phyloP scores from a whole-genome alignment of 2,797 vertebrate genomes.

The Scolopax rusticola region DNA sequence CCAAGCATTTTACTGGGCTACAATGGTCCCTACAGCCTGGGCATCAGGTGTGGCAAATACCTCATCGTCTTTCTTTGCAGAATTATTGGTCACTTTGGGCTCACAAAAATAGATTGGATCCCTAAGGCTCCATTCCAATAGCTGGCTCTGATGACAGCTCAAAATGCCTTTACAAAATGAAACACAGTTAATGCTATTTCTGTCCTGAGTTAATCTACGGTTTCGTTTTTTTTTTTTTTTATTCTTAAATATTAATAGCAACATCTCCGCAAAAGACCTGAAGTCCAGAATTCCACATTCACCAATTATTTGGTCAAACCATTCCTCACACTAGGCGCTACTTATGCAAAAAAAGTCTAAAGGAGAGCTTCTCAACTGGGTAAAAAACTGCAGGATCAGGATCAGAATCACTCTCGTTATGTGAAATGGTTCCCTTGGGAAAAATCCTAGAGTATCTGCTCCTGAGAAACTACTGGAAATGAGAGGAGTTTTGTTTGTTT shows the following conservation, averaged over 20 bases:
- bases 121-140: slow-evolving; percentile 21
- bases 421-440: slow-evolving; percentile 9
- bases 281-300: background rate
- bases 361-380: background rate
- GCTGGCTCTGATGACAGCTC: slow-evolving; percentile 43
- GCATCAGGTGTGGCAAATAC: background rate
- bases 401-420: background rate
- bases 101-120: slow-evolving; percentile 24
- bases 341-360: background rate
- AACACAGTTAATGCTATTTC: slow-evolving; percentile 47
- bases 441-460: slow-evolving; percentile 5
- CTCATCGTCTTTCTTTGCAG: background rate
- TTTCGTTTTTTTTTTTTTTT: background rate
- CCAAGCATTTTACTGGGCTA: background rate
- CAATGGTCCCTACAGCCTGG: background rate
- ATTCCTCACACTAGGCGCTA: background rate
- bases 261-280: background rate
- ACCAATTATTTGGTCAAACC: background rate
- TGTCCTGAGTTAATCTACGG: slow-evolving; percentile 4
- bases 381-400: background rate
- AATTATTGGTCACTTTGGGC: background rate
- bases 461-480: background rate
- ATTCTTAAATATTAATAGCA: slow-evolving; percentile 41
- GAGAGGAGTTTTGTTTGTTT: slow-evolving; percentile 2
- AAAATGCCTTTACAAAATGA: slow-evolving; percentile 40